Percentiles rank a stretch among this genome's conserved stretches.
phyloP scores from a whole-genome alignment of 2,113 vertebrate genomes.

The Nerophis ophidion region DNA sequence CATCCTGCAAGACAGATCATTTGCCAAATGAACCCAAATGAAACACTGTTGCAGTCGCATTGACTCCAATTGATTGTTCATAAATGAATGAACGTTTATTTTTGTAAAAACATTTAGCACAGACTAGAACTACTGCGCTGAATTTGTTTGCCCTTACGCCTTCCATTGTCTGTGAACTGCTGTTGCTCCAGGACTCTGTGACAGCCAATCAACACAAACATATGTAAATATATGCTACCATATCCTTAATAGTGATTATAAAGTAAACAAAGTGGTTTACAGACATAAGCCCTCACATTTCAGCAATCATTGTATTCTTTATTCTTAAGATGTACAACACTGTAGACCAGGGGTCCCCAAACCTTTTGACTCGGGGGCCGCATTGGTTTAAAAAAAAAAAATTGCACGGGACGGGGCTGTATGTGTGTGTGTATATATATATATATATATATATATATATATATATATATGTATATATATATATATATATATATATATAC shows the following conservation, averaged over 20 bases:
- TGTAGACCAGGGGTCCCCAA: too few relatives aligned
- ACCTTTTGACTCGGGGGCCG: too few relatives aligned
- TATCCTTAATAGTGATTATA: background rate
- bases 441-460: too few relatives aligned
- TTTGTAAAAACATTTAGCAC: background rate
- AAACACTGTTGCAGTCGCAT: background rate
- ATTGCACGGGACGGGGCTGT: too few relatives aligned
- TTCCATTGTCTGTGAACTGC: slow-evolving; percentile 39
- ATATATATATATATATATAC: too few relatives aligned
- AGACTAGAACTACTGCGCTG: too few relatives aligned
- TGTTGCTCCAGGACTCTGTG: slow-evolving; percentile 62
- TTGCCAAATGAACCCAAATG: background rate
- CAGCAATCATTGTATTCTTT: background rate
- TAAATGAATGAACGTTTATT: too few relatives aligned
- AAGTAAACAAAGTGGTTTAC: background rate
- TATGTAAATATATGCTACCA: background rate
- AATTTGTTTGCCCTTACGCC: slow-evolving; percentile 44
- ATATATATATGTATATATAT: too few relatives aligned
- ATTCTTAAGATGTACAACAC: too few relatives aligned
- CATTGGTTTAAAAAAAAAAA: too few relatives aligned
- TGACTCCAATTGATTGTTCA: background rate
- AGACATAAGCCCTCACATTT: background rate
- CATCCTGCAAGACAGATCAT: slow-evolving; percentile 47
- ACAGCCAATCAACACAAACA: slow-evolving; percentile 5
- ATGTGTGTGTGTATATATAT: too few relatives aligned